Evolutionary conservation across 2,113 vertebrate species (phyloP), one percentile per base, ranked within the genome.

Genomic region (Silurus glanis): DNA sequence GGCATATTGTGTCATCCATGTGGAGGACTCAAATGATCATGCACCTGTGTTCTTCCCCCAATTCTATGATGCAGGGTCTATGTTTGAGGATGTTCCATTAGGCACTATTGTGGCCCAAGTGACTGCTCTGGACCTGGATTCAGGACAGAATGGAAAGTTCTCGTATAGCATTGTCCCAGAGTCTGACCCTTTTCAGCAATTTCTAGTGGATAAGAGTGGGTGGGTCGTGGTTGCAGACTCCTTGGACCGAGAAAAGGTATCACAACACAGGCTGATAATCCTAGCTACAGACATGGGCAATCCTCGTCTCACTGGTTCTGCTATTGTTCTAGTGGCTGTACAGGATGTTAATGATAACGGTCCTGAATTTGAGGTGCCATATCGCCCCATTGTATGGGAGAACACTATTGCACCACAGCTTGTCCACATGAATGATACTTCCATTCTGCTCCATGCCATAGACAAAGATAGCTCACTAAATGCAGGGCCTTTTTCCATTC

Each of bases 21-120:
- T 98, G 83, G 95, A 96, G 23, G 97, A 98, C 84, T 92, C 94
- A 28, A 98, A 98, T 9, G 97, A 98, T 87, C 95, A 97, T 0
- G 90, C 95, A 19, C 97, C 97, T 0, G 90, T 96, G 19, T 97
- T 97, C 89, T 92, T 96, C 51, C 96, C 96, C 1, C 95, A 96
- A 62, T 95, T 95, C 90, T 97, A 96, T 14, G 95, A 97, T 90
- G 94, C 95, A 0, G 85, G 94, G 4, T 86, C 95, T 0, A 87
- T 97, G 92, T 94, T 89, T 0, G 97, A 97, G 85, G 95, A 97
- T 0, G 91, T 94, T 0, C 91, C 95, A 0, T 85, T 95, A 14
- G 96, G 97, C 76, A 97, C 96, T 0, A 95, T 95, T 71, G 93
- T 97, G n/a, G 91, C 95, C 74, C 96, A 97, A 87, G 95, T 97